A percentile compares a stretch with the other conserved stretches of the same genome.
phyloP scores from a whole-genome alignment of 2,113 vertebrate species.

The Ptilonorhynchus violaceus region DNA sequence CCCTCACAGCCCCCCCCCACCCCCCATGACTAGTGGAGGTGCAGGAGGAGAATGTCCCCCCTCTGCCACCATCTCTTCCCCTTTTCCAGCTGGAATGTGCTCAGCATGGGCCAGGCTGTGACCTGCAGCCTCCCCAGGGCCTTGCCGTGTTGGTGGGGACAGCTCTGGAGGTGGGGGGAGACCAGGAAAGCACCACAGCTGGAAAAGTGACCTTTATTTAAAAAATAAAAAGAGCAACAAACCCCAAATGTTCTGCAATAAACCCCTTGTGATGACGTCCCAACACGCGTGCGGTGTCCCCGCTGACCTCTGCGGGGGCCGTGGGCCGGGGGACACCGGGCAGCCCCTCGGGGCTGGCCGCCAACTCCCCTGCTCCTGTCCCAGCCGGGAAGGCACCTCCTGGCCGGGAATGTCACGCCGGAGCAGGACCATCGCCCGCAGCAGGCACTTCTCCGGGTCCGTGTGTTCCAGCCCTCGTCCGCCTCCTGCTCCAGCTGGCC shows the following conservation, averaged over 20 bases:
- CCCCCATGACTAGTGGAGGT: background rate
- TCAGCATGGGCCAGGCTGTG: background rate
- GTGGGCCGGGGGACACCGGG: rapidly evolving
- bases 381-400: background rate
- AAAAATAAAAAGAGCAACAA: background rate
- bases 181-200: background rate
- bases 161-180: background rate
- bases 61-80: background rate
- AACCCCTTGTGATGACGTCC: background rate
- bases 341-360: background rate
- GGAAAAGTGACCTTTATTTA: conserved; percentile 55
- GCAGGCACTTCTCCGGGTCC: background rate
- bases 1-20: background rate
- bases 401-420: rapidly evolving
- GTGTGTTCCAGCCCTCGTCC: background rate
- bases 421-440: rapidly evolving
- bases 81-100: background rate
- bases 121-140: background rate
- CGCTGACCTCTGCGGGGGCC: background rate
- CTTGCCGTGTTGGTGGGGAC: background rate
- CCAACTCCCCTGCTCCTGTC: background rate
- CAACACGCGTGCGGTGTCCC: background rate
- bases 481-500: background rate
- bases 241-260: background rate
- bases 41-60: too few relatives aligned